A percentile compares a stretch with the other conserved stretches of the same genome.
phyloP scores from a whole-genome alignment of 2,797 vertebrate genomes.

The Psittacula echo region DNA sequence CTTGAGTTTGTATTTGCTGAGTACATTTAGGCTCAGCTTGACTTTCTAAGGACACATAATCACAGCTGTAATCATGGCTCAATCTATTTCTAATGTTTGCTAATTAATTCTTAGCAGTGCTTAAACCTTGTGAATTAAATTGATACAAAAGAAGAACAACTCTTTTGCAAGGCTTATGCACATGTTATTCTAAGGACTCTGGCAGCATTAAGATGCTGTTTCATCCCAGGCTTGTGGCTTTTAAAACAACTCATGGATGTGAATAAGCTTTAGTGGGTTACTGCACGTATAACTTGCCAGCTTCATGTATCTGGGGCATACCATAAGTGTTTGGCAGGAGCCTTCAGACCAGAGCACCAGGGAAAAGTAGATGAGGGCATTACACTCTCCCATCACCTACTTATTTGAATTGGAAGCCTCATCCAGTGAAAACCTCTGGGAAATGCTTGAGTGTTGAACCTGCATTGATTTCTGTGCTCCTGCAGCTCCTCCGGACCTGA shows the following conservation, averaged over 20 bases:
- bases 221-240: neutral
- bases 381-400: neutral
- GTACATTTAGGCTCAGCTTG: neutral
- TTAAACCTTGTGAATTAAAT: neutral
- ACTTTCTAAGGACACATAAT: neutral
- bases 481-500: neutral
- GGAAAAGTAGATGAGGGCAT: neutral
- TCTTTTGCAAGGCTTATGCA: neutral
- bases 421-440: neutral
- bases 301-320: neutral
- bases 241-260: neutral
- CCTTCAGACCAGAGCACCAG: neutral
- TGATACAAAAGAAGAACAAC: neutral
- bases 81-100: neutral
- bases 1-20: neutral
- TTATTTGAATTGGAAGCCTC: neutral
- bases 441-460: neutral
- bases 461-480: fast-evolving
- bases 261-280: neutral
- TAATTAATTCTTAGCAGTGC: constrained; percentile 3
- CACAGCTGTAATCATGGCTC: neutral
- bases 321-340: neutral
- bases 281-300: neutral
- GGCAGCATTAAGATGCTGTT: neutral
- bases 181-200: neutral